These are phyloP conservation scores for Silurus meridionalis DNA, from an alignment of 2,113 vertebrate genomes.

Conservation along the genomic window DNA sequence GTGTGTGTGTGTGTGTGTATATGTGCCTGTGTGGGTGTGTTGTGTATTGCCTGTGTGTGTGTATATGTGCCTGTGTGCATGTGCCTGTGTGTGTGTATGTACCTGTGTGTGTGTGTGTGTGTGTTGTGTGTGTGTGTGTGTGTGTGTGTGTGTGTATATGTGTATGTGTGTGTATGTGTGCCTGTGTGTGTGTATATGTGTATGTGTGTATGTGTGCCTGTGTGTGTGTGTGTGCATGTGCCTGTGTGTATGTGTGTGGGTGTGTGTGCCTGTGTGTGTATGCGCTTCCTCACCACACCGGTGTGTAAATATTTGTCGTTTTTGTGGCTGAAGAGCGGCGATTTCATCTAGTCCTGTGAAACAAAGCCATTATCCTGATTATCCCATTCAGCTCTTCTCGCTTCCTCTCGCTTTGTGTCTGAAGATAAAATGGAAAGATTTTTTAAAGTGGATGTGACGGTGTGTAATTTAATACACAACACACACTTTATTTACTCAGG, in stretches of 20 bases:
- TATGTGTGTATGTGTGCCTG: too few species aligned
- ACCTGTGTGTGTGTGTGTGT: too few species aligned
- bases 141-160: too few species aligned
- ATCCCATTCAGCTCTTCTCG: slow-evolving; percentile 9
- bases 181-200: too few species aligned
- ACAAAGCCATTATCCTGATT: slow-evolving; percentile 68
- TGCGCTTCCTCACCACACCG: slow-evolving; percentile 51
- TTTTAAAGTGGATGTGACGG: background rate
- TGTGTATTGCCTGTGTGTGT: too few species aligned
- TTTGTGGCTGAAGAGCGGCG: slow-evolving; percentile 57
- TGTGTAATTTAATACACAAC: background rate
- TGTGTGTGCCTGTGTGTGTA: background rate
- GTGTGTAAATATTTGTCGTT: slow-evolving; percentile 72
- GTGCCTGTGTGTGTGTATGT: too few species aligned
- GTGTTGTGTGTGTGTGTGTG: too few species aligned
- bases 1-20: too few species aligned
- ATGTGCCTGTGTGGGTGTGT: too few species aligned
- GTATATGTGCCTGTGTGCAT: too few species aligned
- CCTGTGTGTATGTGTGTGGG: slow-evolving; percentile 9
- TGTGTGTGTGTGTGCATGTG: too few species aligned
- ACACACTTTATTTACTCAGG: background rate
- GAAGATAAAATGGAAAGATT: slow-evolving; percentile 17
- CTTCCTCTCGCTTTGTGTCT: slow-evolving; percentile 40
- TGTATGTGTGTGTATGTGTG: too few species aligned
- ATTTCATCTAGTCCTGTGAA: slow-evolving; percentile 64